These are phyloP conservation scores for Plagodis pulveraria DNA, from an alignment of 2,888 invertebrate species.

Conservation along the genomic window DNA sequence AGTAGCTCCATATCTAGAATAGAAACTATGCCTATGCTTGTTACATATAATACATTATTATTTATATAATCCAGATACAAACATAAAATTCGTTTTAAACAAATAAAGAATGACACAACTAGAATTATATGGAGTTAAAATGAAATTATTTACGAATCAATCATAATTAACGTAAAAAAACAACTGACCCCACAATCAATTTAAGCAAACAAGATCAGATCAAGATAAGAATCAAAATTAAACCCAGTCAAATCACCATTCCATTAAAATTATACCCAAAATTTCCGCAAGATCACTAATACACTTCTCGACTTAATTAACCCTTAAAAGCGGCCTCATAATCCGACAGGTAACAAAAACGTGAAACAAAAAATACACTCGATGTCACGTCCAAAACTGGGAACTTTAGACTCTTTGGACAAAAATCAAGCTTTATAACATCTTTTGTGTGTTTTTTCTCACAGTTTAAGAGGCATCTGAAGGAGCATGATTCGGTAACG, in stretches of 20 bases:
- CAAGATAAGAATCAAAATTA: conserved; percentile 36
- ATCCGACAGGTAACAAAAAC: conserved; percentile 70
- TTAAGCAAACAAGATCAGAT: conserved; percentile 32
- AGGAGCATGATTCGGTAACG: conserved; percentile 80
- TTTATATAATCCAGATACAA: no score
- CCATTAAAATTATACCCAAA: conserved; percentile 49
- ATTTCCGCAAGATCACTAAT: conserved; percentile 73
- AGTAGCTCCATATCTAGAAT: no score
- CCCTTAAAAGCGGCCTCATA: conserved; percentile 72
- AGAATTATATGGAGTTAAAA: not conserved
- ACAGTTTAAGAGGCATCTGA: conserved; percentile 76
- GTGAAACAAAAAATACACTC: conserved; percentile 68
- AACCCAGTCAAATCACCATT: conserved; percentile 47
- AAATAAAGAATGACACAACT: no score
- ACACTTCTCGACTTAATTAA: conserved; percentile 76
- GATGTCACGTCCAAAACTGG: conserved; percentile 76
- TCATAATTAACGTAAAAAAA: conserved; percentile 21
- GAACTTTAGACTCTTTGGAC: conserved; percentile 58
- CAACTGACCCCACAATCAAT: conserved; percentile 20
- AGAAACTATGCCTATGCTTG: no score
- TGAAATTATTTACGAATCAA: conserved; percentile 15
- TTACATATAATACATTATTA: no score
- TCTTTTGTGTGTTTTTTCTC: conserved; percentile 82
- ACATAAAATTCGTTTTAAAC: no score
- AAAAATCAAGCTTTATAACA: conserved; percentile 76